Conservation (phyloP, 2,113 vertebrate species). For the Pseudorectes ferrugineus region DNA sequence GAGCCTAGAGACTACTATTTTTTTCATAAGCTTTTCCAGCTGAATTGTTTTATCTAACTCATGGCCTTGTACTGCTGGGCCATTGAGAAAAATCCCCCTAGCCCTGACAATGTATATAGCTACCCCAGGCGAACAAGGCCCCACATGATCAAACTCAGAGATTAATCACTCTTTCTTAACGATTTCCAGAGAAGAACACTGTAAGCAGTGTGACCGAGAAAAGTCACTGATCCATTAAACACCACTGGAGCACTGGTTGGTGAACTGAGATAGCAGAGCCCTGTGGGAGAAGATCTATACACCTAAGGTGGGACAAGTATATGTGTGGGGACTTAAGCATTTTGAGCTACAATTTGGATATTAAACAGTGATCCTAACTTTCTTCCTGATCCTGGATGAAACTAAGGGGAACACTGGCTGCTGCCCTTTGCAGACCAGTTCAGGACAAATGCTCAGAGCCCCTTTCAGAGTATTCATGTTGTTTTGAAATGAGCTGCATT, state of each 20-base stretch:
- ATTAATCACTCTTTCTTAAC: background rate
- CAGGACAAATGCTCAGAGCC: background rate
- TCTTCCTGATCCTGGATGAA: background rate
- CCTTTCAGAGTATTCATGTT: background rate
- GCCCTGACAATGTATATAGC: background rate
- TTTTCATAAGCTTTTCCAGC: background rate
- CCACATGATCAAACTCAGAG: background rate
- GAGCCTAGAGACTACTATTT: background rate
- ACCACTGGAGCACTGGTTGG: background rate
- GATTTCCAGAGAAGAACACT: background rate
- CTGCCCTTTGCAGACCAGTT: background rate
- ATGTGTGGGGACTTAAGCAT: background rate
- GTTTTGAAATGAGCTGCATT: background rate
- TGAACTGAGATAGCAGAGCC: background rate
- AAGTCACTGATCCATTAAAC: background rate
- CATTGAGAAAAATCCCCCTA: background rate
- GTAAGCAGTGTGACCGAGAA: background rate
- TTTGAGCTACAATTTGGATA: background rate
- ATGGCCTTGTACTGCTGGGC: background rate
- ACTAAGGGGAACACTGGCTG: background rate
- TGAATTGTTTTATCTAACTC: background rate
- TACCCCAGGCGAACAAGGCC: background rate
- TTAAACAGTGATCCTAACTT: background rate
- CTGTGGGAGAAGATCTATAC: background rate
- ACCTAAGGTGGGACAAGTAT: background rate